Conservation (phyloP, 2,113 vertebrate genomes). For the Cheilinus undulatus region DNA sequence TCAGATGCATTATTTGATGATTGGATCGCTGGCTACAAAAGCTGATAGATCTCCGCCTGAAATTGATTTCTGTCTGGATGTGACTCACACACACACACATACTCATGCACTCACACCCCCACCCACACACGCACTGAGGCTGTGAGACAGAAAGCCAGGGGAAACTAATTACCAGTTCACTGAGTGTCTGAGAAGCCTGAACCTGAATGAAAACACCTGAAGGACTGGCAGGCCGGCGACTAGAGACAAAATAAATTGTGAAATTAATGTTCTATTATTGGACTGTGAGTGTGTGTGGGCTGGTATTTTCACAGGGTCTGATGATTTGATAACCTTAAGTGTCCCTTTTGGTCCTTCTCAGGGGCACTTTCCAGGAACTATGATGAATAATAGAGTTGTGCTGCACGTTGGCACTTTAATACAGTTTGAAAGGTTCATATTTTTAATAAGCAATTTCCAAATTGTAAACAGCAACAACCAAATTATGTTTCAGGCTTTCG, state of each 20-base stretch:
- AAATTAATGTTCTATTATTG: conserved; percentile 79
- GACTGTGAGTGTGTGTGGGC: conserved; percentile 46
- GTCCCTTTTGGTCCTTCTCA: conserved; percentile 47
- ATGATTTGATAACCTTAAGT: conserved; percentile 59
- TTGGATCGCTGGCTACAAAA: conserved; percentile 80
- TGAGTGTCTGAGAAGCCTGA: conserved; percentile 72
- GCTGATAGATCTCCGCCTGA: conserved; percentile 80
- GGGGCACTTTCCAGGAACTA: conserved; percentile 38
- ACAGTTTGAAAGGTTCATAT: neutral
- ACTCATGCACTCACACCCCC: neutral
- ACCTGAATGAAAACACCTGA: conserved; percentile 77
- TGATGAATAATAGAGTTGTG: conserved; percentile 29
- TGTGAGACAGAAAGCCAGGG: conserved; percentile 67
- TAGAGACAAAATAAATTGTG: conserved; percentile 75
- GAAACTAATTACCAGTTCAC: conserved; percentile 81
- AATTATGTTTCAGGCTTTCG: conserved; percentile 4
- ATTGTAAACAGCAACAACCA: neutral
- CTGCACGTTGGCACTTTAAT: conserved; percentile 1
- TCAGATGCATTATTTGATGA: conserved; percentile 82
- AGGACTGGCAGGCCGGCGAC: conserved; percentile 70
- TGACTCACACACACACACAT: conserved; percentile 52
- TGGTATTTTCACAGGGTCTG: conserved; percentile 41
- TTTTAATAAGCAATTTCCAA: neutral
- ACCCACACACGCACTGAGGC: conserved; percentile 10
- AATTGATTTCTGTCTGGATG: conserved; percentile 82